phyloP scores from a whole-genome alignment of 2,888 invertebrate genomes.

The Drosophila seclusa region DNA sequence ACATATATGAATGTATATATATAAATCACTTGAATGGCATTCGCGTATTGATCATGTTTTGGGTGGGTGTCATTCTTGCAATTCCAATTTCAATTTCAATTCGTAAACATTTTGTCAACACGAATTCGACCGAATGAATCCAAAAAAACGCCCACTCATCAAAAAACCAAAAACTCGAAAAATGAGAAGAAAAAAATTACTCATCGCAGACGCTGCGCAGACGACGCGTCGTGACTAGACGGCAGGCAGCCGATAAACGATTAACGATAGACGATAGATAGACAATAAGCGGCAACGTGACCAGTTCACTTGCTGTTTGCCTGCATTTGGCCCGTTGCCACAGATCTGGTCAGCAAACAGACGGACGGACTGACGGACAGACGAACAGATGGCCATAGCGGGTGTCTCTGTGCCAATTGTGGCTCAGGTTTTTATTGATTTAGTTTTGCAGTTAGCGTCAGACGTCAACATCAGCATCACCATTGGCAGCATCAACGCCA shows the following conservation, averaged over 20 bases:
- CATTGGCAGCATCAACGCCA: constrained; percentile 8
- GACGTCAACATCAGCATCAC: constrained; percentile 13
- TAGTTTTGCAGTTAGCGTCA: constrained; percentile 56
- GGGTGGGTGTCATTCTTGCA: constrained; percentile 46
- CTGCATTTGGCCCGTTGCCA: constrained; percentile 70
- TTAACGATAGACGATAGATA: constrained; percentile 17
- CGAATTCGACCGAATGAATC: constrained; percentile 3
- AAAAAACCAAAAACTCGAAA: background rate
- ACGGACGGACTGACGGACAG: background rate
- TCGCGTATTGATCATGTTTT: constrained; percentile 25
- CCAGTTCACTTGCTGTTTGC: constrained; percentile 40
- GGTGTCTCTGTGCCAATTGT: constrained; percentile 76
- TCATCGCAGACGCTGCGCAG: constrained; percentile 66
- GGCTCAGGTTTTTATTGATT: constrained; percentile 65
- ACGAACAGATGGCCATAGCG: constrained; percentile 61
- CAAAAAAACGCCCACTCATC: constrained; percentile 20
- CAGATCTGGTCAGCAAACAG: constrained; percentile 25
- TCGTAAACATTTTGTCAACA: constrained; percentile 40
- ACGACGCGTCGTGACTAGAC: constrained; percentile 65
- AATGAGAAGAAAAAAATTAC: constrained; percentile 22
- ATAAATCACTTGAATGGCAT: constrained; percentile 45
- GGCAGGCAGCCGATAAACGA: constrained; percentile 16
- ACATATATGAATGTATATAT: background rate
- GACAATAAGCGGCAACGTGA: constrained; percentile 31
- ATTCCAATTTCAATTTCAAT: constrained; percentile 29